Base-by-base conservation (phyloP, 1,140 invertebrate genomes). In the Atta cephalotes region DNA sequence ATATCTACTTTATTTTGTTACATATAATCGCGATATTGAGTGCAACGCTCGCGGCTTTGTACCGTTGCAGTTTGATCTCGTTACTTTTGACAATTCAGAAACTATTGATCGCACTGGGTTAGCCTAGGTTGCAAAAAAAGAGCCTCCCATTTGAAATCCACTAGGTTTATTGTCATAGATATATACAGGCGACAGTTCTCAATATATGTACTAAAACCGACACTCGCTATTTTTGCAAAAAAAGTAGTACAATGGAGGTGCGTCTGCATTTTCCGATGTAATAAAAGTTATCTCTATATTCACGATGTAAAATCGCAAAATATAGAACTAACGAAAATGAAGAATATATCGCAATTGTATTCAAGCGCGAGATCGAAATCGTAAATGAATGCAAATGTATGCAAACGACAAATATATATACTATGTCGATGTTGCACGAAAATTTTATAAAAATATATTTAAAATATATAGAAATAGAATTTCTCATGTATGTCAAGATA, bases 51-150 rank as follows among this genome's bases (percentile, higher is more conserved):
- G 66, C 25, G 53, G 68, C 56, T 82, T 82, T 25, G 14, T 45
- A 31, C 7, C 25, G 56, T 76, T 76, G 7, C 58, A 62, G 58
- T 84, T 84, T 76, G 70, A 76, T 84, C 25, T 74, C 56, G 58
- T 74, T 84, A 76, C 7, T 76, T 51, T 14, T 56, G 5, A 35
- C 39, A 76, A 58, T 81, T 58, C 35, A 39, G 35, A 16, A 39
- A 76, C 18, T 28, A 82, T 74, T 25, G 53, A 39, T 60, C n/a
- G 25, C 21, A 49, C 16, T n/a, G 10, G 31, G 5, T 45, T 21
- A 45, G 0, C 49, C 49, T 51, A 45, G 49, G 14, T 51, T 16
- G 10, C 16, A 71, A 71, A 60, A 25, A 60, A 45, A 58, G 45
- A 49, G 12, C 12, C 53, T 9, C 7, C 25, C 16, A 74, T 82